Evolutionary conservation across 1,140 invertebrate genomes (phyloP).

Genomic region (Coelopa frigida): DNA sequence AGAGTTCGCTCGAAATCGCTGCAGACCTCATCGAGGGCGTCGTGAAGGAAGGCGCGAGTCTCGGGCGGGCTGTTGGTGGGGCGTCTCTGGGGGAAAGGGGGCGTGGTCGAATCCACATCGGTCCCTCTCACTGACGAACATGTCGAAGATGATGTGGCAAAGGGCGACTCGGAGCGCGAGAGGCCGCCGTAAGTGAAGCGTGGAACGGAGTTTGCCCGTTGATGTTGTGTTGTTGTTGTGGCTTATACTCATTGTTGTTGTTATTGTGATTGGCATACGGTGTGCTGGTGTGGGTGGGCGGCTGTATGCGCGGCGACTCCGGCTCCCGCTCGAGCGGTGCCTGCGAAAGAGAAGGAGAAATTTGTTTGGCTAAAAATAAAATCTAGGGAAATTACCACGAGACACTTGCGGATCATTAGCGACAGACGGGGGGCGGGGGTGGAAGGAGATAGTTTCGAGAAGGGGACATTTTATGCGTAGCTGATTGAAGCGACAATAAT

Average conservation of each 20-base stretch:
- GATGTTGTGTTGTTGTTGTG: too few relatives aligned
- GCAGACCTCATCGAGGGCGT: constrained; percentile 57
- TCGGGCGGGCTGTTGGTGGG: constrained; percentile 36
- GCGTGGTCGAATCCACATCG: constrained; percentile 26
- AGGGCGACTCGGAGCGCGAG: constrained; percentile 33
- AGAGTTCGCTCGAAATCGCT: constrained; percentile 68
- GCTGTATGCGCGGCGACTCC: constrained; percentile 31
- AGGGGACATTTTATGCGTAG: too few relatives aligned
- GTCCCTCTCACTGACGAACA: constrained; percentile 35
- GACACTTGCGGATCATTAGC: too few relatives aligned
- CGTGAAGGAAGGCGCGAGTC: constrained; percentile 36
- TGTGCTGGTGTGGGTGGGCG: constrained; percentile 1
- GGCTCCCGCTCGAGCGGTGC: constrained; percentile 39
- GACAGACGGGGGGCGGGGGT: too few relatives aligned
- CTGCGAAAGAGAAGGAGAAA: constrained; percentile 17
- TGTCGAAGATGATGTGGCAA: constrained; percentile 38
- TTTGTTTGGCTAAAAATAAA: too few relatives aligned
- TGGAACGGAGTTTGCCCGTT: constrained; percentile 36
- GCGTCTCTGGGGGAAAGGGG: constrained; percentile 4
- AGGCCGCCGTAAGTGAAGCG: constrained; percentile 30
- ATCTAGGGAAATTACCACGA: too few relatives aligned
- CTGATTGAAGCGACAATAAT: too few relatives aligned
- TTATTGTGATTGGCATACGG: too few relatives aligned
- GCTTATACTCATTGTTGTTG: too few relatives aligned
- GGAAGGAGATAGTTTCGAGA: too few relatives aligned